Conservation (phyloP, 2,888 invertebrate genomes). For the Holacanthella duospinosa region DNA sequence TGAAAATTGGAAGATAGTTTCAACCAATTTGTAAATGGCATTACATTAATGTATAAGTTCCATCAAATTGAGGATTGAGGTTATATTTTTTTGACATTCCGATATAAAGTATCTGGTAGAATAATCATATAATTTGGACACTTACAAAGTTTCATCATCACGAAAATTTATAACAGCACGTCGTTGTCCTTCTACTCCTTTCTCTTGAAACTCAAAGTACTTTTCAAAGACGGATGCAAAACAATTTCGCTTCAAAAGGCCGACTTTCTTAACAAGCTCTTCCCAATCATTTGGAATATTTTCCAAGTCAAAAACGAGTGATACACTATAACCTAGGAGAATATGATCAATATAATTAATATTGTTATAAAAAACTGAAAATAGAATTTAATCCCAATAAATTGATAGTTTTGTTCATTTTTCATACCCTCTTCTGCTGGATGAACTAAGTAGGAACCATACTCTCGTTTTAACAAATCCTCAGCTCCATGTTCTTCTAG, state of each 20-base stretch:
- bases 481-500: constrained; percentile 97
- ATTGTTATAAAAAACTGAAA: no score
- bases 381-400: no score
- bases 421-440: constrained; percentile 72
- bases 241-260: constrained; percentile 91
- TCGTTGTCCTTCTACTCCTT: constrained; percentile 79
- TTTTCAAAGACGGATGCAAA: constrained; percentile 99
- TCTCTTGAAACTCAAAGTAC: constrained; percentile 95
- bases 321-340: constrained; percentile 83
- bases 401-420: no score
- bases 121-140: no score
- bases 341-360: no score
- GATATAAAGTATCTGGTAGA: neutral
- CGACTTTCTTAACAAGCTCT: constrained; percentile 78
- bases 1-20: no score
- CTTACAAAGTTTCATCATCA: constrained; percentile 96
- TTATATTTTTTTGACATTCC: neutral
- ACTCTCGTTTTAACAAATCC: constrained; percentile 84
- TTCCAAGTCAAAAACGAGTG: constrained; percentile 83
- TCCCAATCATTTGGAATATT: constrained; percentile 84
- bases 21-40: no score
- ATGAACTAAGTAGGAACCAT: constrained; percentile 64
- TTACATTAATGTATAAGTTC: no score
- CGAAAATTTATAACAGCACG: constrained; percentile 96
- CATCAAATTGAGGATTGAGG: neutral